Percentiles rank a stretch among this genome's conserved stretches.
phyloP scores from a whole-genome alignment of 2,888 invertebrate genomes.

The Hanleya hanleyi region DNA sequence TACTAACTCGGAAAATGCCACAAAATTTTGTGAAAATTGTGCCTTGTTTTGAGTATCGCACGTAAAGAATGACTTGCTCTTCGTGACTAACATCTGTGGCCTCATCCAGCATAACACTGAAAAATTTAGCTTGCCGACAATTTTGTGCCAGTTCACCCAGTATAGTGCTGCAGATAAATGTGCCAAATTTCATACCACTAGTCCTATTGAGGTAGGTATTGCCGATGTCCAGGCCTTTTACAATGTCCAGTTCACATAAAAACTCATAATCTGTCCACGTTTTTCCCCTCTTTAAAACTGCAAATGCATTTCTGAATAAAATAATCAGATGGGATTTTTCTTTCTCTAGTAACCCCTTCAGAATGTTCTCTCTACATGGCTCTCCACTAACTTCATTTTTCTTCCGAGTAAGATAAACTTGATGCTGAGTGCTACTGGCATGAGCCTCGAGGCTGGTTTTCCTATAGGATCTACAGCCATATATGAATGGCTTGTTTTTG shows the following conservation, averaged over 20 bases:
- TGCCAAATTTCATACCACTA: neutral
- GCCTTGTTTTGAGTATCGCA: neutral
- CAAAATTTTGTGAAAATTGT: neutral
- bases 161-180: neutral
- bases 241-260: neutral
- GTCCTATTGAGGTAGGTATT: neutral
- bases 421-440: neutral
- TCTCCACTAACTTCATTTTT: neutral
- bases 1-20: neutral
- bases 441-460: neutral
- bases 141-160: neutral
- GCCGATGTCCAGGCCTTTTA: conserved; percentile 3
- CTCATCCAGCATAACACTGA: neutral
- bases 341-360: neutral
- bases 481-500: neutral
- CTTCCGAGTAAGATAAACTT: neutral
- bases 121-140: neutral
- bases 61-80: neutral
- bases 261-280: neutral
- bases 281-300: neutral
- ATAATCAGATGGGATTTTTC: neutral
- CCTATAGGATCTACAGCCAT: neutral
- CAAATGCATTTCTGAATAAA: conserved; percentile 2
- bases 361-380: neutral
- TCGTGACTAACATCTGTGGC: neutral